Evolutionary conservation across 2,113 vertebrate species (phyloP).

Genomic region (Tenebrosternarchus preto): DNA sequence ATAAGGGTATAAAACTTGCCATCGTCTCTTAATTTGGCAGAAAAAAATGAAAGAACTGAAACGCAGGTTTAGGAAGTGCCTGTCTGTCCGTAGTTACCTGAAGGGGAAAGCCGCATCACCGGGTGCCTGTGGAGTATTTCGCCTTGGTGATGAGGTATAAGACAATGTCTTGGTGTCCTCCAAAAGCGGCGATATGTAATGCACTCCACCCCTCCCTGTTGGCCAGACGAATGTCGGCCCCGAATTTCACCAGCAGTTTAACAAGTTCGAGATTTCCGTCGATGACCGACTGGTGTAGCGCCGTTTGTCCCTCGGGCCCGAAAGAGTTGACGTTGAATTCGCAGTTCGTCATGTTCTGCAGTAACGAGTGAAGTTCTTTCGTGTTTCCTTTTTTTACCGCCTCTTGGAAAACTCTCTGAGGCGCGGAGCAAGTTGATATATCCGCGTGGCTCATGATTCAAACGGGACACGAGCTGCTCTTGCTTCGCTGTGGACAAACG

Average conservation of each 20-base stretch:
- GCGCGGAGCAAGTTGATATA: slow-evolving; percentile 87
- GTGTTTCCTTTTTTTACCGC: slow-evolving; percentile 96
- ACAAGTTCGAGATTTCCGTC: slow-evolving; percentile 98
- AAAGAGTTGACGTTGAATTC: slow-evolving; percentile 99
- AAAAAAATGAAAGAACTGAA: slow-evolving; percentile 38
- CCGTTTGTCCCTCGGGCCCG: slow-evolving; percentile 96
- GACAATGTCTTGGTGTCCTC: slow-evolving; percentile 98
- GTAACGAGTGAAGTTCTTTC: slow-evolving; percentile 91
- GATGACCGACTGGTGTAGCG: slow-evolving; percentile 95
- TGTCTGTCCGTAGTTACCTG: slow-evolving; percentile 66
- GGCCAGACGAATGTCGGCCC: slow-evolving; percentile 93
- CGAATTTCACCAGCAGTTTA: slow-evolving; percentile 97
- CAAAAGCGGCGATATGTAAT: slow-evolving; percentile 97
- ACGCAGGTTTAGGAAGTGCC: slow-evolving; percentile 58
- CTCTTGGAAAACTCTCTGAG: slow-evolving; percentile 94
- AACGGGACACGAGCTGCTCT: slow-evolving; percentile 38
- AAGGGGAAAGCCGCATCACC: slow-evolving; percentile 75
- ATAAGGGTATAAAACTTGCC: slow-evolving; percentile 44
- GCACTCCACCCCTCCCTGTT: slow-evolving; percentile 99
- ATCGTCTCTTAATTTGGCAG: slow-evolving; percentile 68
- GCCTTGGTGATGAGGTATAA: slow-evolving; percentile 99
- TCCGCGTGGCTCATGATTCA: slow-evolving; percentile 93
- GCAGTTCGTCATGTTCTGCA: slow-evolving; percentile 96
- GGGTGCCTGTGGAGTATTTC: slow-evolving; percentile 90
- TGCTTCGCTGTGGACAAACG: too few relatives aligned